Evolutionary conservation across 2,797 vertebrate species (phyloP).

Genomic region (Phrynocephalus forsythii): DNA sequence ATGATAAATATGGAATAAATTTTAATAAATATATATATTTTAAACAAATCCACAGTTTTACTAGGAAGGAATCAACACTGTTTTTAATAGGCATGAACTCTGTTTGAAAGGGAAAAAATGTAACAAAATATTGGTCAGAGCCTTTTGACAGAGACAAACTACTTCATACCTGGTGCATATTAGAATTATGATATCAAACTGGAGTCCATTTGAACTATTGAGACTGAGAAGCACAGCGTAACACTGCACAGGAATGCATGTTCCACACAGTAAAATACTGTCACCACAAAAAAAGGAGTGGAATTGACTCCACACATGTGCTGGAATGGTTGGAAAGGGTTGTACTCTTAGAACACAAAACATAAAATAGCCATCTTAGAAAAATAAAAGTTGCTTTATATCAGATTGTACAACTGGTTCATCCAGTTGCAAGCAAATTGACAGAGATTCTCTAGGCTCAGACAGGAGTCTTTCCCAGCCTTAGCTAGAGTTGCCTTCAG

Average conservation of each 20-base stretch:
- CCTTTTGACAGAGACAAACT: neutral
- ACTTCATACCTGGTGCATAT: neutral
- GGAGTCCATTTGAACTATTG: neutral
- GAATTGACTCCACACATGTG: neutral
- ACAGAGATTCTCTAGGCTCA: neutral
- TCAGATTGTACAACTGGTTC: neutral
- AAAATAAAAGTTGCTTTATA: neutral
- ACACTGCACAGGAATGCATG: neutral
- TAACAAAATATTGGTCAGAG: neutral
- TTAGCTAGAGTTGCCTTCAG: neutral
- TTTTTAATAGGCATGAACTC: too few species aligned
- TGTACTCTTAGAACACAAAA: neutral
- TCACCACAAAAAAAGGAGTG: neutral
- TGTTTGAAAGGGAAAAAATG: neutral
- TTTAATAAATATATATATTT: conserved; percentile 17
- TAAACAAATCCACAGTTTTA: neutral
- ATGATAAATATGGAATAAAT: conserved; percentile 36
- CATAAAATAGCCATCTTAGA: neutral
- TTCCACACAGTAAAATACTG: neutral
- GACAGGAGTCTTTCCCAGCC: neutral
- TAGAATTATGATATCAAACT: neutral
- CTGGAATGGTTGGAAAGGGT: neutral
- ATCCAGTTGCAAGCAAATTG: neutral
- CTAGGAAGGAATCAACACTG: neutral
- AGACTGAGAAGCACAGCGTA: neutral